phyloP scores from a whole-genome alignment of 2,888 invertebrate genomes.

The Rutpela maculata region DNA sequence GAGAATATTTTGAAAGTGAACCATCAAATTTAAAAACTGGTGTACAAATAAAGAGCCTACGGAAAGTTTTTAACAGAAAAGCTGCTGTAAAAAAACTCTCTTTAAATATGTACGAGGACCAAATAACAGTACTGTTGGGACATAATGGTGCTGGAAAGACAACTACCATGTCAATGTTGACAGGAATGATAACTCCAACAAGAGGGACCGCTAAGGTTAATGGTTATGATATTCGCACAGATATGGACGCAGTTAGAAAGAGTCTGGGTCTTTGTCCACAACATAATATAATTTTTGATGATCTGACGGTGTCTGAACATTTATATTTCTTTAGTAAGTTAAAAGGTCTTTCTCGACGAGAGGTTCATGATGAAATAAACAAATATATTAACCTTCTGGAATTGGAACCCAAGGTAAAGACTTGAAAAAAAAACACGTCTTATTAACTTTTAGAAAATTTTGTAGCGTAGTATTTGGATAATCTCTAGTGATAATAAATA shows the following conservation, averaged over 20 bases:
- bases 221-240: constrained; percentile 81
- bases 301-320: constrained; percentile 89
- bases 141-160: constrained; percentile 94
- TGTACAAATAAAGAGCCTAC: constrained; percentile 77
- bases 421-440: background rate
- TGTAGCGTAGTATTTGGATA: no score
- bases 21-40: constrained; percentile 75
- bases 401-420: constrained; percentile 80
- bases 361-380: constrained; percentile 79
- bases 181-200: constrained; percentile 83
- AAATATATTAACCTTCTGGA: constrained; percentile 81
- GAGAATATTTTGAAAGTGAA: constrained; percentile 76
- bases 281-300: constrained; percentile 89
- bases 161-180: constrained; percentile 94
- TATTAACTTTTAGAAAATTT: no score
- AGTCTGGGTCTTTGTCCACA: constrained; percentile 90
- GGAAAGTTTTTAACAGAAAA: constrained; percentile 78
- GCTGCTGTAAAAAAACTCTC: constrained; percentile 82
- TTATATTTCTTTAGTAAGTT: constrained; percentile 87
- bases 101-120: constrained; percentile 91
- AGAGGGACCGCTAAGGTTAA: constrained; percentile 83
- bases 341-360: constrained; percentile 78
- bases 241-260: constrained; percentile 80
- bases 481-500: no score
- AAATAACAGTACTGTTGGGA: constrained; percentile 88